phyloP scores from a whole-genome alignment of 2,888 invertebrate species.

The Polydesmus complanatus region DNA sequence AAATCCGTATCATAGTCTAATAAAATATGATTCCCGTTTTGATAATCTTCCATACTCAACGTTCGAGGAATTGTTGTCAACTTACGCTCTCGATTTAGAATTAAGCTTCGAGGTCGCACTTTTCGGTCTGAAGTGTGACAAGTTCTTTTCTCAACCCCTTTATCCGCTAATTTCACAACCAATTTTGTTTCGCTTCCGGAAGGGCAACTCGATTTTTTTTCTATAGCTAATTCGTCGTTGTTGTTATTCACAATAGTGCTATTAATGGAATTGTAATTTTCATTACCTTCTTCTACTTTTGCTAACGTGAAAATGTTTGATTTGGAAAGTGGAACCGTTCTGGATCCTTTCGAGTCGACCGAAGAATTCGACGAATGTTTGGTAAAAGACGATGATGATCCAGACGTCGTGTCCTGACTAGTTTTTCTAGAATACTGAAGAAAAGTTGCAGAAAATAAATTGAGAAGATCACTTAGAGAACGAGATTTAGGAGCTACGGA shows the following conservation, averaged over 20 bases:
- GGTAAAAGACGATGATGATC: constrained; percentile 5
- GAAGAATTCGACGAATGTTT: constrained; percentile 12
- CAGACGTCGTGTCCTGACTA: constrained; percentile 10
- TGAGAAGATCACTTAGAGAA: constrained; percentile 65
- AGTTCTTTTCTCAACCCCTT: neutral
- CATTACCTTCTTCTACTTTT: constrained; percentile 16
- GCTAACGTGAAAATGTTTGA: constrained; percentile 14
- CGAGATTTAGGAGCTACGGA: constrained; percentile 47
- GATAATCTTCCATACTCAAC: constrained; percentile 16
- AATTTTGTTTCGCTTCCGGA: neutral
- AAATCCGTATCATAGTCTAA: constrained; percentile 16
- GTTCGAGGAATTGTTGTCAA: constrained; percentile 11
- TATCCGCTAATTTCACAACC: neutral
- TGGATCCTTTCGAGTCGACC: constrained; percentile 2
- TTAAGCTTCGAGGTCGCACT: constrained; percentile 14
- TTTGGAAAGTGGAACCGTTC: constrained; percentile 8
- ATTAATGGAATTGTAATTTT: neutral
- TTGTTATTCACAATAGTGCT: neutral
- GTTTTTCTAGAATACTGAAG: constrained; percentile 40
- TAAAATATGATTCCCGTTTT: constrained; percentile 18
- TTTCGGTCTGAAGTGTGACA: neutral
- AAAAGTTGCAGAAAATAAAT: constrained; percentile 38
- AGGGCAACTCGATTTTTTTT: too few species aligned
- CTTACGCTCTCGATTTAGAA: neutral
- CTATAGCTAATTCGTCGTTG: neutral